phyloP scores from a whole-genome alignment of 1,140 invertebrate genomes.

The Proales similis region DNA sequence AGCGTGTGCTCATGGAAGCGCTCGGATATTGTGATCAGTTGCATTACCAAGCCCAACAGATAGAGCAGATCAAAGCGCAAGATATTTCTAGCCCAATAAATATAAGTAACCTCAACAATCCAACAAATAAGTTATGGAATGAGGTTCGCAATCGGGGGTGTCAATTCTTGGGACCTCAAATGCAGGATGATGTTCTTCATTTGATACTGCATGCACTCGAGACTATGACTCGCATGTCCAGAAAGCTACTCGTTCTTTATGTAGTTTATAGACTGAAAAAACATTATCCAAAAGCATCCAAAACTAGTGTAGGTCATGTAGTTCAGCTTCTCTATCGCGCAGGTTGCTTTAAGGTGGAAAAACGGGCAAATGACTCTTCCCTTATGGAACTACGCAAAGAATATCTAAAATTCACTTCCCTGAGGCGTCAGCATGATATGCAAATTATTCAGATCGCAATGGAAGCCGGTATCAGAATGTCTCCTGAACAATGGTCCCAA shows the following conservation, averaged over 20 bases:
- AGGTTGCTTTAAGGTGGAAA: conserved; percentile 95
- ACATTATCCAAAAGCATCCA: conserved; percentile 93
- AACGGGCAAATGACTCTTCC: conserved; percentile 91
- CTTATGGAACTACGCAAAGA: conserved; percentile 97
- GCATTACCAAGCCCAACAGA: conserved; percentile 17
- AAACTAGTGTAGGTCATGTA: conserved; percentile 96
- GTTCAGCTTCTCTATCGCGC: conserved; percentile 93
- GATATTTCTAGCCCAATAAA: background rate
- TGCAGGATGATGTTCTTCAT: conserved; percentile 96
- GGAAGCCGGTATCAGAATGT: conserved; percentile 87
- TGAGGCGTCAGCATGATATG: conserved; percentile 91
- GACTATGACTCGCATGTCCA: conserved; percentile 88
- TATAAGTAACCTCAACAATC: conserved; percentile 83
- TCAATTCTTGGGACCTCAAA: conserved; percentile 93
- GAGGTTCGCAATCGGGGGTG: conserved; percentile 90
- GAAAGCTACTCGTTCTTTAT: conserved; percentile 97
- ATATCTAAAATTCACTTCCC: conserved; percentile 83
- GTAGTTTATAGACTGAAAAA: conserved; percentile 88
- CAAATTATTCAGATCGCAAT: conserved; percentile 77
- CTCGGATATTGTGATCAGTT: conserved; percentile 14
- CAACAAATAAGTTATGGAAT: conserved; percentile 85
- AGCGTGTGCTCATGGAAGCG: conserved; percentile 24
- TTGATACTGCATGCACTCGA: conserved; percentile 84
- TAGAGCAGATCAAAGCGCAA: background rate
- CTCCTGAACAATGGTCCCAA: conserved; percentile 95